phyloP scores from a whole-genome alignment of 1,140 invertebrate species.

The Ylistrum balloti region DNA sequence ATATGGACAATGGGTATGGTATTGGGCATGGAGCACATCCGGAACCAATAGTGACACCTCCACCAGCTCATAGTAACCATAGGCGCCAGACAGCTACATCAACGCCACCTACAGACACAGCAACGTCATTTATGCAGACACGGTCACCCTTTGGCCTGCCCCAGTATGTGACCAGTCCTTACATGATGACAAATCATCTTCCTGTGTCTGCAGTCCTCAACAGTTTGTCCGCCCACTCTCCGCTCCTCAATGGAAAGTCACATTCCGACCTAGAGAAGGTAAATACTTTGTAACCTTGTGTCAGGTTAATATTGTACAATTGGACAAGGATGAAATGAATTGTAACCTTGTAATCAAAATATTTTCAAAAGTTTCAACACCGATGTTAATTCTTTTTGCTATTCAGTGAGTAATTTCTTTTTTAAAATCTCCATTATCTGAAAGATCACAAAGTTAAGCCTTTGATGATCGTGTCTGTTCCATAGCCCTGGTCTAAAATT shows the following conservation, averaged over 20 bases:
- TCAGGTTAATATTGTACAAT: no score
- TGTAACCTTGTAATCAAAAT: no score
- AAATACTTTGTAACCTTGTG: constrained; percentile 39
- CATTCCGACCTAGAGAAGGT: constrained; percentile 74
- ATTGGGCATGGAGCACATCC: constrained; percentile 52
- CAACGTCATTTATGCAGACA: constrained; percentile 64
- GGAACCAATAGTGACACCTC: constrained; percentile 68
- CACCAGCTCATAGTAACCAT: constrained; percentile 75
- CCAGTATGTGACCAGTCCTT: constrained; percentile 76
- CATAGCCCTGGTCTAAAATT: no score
- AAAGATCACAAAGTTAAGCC: no score
- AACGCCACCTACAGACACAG: constrained; percentile 47
- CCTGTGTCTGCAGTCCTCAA: constrained; percentile 71
- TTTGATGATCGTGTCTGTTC: no score
- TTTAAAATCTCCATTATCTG: no score
- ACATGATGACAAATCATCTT: constrained; percentile 71
- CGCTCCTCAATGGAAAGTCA: constrained; percentile 73
- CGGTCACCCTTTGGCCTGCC: constrained; percentile 74
- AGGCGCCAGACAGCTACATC: constrained; percentile 57
- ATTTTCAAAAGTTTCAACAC: no score
- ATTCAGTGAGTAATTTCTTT: no score
- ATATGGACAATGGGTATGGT: constrained; percentile 46
- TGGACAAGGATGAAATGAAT: no score
- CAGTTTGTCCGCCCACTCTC: constrained; percentile 64
- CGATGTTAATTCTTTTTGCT: no score